Evolutionary conservation across 2,797 vertebrate species (phyloP).

Genomic region (Enteromius trimaculatus): DNA sequence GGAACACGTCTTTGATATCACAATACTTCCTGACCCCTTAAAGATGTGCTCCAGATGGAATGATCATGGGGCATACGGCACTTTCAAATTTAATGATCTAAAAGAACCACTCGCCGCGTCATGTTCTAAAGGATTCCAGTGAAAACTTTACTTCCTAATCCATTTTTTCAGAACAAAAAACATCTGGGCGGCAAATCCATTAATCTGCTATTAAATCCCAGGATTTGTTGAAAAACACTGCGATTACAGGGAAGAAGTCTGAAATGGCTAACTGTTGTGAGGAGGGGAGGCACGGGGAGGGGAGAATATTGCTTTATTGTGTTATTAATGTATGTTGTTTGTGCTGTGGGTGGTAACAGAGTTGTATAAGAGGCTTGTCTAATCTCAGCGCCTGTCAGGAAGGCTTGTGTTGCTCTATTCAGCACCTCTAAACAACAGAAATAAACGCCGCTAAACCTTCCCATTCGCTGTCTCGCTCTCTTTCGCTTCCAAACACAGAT

Average conservation of each 20-base stretch:
- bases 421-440: slow-evolving; percentile 57
- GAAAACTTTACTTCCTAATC: slow-evolving; percentile 95
- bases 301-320: slow-evolving; percentile 59
- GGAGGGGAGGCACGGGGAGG: slow-evolving; percentile 72
- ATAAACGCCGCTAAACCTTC: slow-evolving; percentile 42
- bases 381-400: slow-evolving; percentile 94
- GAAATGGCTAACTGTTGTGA: slow-evolving; percentile 89
- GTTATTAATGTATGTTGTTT: slow-evolving; percentile 93
- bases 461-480: slow-evolving; percentile 55
- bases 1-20: slow-evolving; percentile 65
- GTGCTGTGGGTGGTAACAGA: slow-evolving; percentile 85
- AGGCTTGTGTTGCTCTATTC: slow-evolving; percentile 68
- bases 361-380: slow-evolving; percentile 96
- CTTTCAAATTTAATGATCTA: slow-evolving; percentile 81
- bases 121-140: slow-evolving; percentile 85
- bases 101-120: slow-evolving; percentile 83
- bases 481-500: slow-evolving; percentile 61
- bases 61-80: slow-evolving; percentile 81
- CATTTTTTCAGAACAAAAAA: slow-evolving; percentile 98
- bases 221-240: slow-evolving; percentile 98
- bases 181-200: slow-evolving; percentile 97
- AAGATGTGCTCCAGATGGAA: slow-evolving; percentile 84
- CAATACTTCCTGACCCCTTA: slow-evolving; percentile 79
- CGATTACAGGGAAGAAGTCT: slow-evolving; percentile 96
- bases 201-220: slow-evolving; percentile 99